phyloP scores from a whole-genome alignment of 2,113 vertebrate genomes.

The Salminus brasiliensis region DNA sequence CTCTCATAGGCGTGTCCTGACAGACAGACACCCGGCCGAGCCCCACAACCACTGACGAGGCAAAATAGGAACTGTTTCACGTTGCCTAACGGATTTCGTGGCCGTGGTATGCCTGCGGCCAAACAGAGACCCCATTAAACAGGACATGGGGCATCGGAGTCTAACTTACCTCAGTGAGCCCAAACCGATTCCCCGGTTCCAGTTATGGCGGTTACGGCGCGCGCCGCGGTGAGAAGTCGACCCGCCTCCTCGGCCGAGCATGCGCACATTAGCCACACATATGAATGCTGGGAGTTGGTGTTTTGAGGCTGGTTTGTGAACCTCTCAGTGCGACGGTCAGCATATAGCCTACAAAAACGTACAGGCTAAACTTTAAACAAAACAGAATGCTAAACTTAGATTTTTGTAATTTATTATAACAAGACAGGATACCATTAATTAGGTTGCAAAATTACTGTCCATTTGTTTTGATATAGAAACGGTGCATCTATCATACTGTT shows the following conservation, averaged over 20 bases:
- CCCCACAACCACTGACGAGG: constrained; percentile 26
- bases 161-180: constrained; percentile 70
- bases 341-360: background rate
- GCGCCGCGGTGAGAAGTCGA: constrained; percentile 61
- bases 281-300: constrained; percentile 62
- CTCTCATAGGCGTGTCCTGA: constrained; percentile 72
- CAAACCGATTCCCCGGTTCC: constrained; percentile 69
- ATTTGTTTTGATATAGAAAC: background rate
- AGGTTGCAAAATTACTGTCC: too few species aligned
- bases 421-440: too few species aligned
- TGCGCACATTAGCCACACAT: constrained; percentile 53
- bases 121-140: too few species aligned
- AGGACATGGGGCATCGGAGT: background rate
- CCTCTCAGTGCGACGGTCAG: background rate
- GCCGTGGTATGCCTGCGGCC: too few species aligned
- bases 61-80: background rate
- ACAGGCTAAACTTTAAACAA: background rate
- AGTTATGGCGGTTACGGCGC: constrained; percentile 70
- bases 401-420: too few species aligned
- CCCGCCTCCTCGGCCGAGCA: constrained; percentile 54
- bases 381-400: too few species aligned
- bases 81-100: background rate
- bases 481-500: too few species aligned
- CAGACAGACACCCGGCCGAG: background rate
- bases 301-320: background rate